Evolutionary conservation across 2,113 vertebrate genomes (phyloP).

Genomic region (Python bivittatus): DNA sequence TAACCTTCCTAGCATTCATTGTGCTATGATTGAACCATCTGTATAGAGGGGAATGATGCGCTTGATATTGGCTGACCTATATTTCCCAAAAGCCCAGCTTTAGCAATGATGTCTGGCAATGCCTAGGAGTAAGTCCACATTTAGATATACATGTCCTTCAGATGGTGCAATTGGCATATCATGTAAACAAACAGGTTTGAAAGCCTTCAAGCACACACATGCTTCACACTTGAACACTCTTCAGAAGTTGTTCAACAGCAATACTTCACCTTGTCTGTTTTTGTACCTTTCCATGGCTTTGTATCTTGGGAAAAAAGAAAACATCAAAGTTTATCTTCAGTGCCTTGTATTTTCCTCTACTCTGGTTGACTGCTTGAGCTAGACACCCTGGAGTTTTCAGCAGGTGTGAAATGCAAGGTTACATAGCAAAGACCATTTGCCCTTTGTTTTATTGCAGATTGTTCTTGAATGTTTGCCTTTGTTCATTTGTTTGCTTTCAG

Average conservation of each 20-base stretch:
- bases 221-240: neutral
- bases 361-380: slow-evolving; percentile 30
- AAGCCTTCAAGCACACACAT: neutral
- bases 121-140: neutral
- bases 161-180: neutral
- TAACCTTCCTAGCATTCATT: neutral
- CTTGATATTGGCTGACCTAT: neutral
- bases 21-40: neutral
- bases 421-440: slow-evolving; percentile 34
- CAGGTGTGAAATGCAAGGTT: slow-evolving; percentile 51
- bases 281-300: neutral
- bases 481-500: slow-evolving; percentile 66
- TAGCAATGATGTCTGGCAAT: neutral
- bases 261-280: neutral
- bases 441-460: slow-evolving; percentile 60
- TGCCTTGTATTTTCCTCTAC: neutral
- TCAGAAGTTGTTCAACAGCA: neutral
- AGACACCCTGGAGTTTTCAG: slow-evolving; percentile 35
- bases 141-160: neutral
- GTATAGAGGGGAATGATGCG: neutral
- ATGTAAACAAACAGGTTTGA: neutral
- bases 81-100: neutral
- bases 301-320: neutral
- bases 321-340: slow-evolving; percentile 13
- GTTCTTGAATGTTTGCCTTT: slow-evolving; percentile 65